Base-by-base conservation (phyloP, 2,113 vertebrate species). In the Oreotrochilus melanogaster region DNA sequence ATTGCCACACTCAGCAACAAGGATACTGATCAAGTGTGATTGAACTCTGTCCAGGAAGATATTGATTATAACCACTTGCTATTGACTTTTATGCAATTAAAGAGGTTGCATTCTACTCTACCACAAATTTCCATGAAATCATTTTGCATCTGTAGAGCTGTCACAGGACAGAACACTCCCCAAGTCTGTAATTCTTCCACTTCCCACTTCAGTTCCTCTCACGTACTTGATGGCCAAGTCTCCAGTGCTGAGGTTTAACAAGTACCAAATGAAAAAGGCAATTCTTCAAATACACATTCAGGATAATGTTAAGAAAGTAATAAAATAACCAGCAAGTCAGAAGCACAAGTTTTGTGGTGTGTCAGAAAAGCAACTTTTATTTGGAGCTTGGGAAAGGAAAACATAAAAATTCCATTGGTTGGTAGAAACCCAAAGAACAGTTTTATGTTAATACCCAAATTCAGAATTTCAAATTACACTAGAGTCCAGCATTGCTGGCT, bases 271-370 rank as follows among this genome's bases (percentile, higher is more conserved):
- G 42, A 87, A 86, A 88, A 95, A 91, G 53, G 30, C 14, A 2
- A 65, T 91, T 92, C 84, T 92, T 91, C 78, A 91, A 92, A 72
- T 28, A 86, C 43, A n/a, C 16, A 33, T 74, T 87, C 42, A 92
- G 66, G 58, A 85, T 91, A 92, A 82, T 14, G 5, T 66, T 85
- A 85, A 84, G 50, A 88, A 70, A 61, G 42, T 57, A 66, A 79
- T 89, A 85, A 89, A 76, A 69, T 18, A 51, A n/a, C 70, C 70
- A 69, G n/a, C n/a, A 84, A 89, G 56, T 78, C 73, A 93, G 61
- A 78, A 91, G 27, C n/a, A 50, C 39, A 65, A 70, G 16, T 45
- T 78, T 65, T 2, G 4, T 50, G 37, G 33, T 18, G 12, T 83
- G 60, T 83, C 56, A 90, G 64, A 67, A 88, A 86, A 93, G 42